Evolutionary conservation across 2,797 vertebrate genomes (phyloP).

Genomic region (Pangasius macronema): DNA sequence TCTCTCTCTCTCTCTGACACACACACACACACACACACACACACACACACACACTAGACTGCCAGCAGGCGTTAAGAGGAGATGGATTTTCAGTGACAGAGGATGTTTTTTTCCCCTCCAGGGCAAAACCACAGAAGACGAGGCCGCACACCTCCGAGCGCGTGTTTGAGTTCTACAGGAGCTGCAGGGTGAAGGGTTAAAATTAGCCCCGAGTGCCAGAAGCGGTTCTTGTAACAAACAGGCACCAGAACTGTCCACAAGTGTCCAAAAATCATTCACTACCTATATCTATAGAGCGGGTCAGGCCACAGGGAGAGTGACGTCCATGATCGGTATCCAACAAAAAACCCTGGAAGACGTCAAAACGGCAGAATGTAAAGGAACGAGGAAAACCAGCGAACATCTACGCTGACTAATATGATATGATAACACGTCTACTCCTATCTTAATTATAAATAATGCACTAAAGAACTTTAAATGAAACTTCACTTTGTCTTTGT

Average conservation of each 20-base stretch:
- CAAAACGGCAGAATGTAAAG: background rate
- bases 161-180: background rate
- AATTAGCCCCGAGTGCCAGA: slow-evolving; percentile 5
- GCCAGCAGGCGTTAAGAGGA: background rate
- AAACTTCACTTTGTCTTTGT: background rate
- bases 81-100: slow-evolving; percentile 31
- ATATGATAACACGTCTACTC: background rate
- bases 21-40: background rate
- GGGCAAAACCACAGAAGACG: background rate
- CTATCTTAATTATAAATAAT: background rate
- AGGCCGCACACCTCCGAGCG: background rate
- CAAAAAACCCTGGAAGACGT: background rate
- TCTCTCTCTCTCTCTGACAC: no score
- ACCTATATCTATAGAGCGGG: background rate
- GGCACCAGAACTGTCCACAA: background rate
- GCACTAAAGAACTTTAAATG: background rate
- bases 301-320: background rate
- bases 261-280: background rate
- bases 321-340: background rate
- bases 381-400: background rate
- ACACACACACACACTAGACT: slow-evolving; percentile 2
- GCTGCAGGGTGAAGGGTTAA: slow-evolving; percentile 2
- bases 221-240: background rate
- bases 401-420: background rate
- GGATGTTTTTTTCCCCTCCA: background rate